phyloP scores from a whole-genome alignment of 2,888 invertebrate genomes.

The Zygaena filipendulae region DNA sequence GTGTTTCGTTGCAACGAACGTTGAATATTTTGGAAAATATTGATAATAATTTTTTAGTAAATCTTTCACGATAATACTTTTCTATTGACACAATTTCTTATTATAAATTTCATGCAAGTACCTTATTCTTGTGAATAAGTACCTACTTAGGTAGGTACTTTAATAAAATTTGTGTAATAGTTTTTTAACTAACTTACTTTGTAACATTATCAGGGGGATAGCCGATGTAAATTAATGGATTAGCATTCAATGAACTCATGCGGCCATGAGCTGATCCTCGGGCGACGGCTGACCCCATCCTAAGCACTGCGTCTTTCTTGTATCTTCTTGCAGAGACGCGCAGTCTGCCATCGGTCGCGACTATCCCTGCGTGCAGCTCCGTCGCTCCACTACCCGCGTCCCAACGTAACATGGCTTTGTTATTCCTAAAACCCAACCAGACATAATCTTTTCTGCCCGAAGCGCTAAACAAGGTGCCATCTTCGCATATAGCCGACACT shows the following conservation, averaged over 20 bases:
- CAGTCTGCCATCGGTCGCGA: slow-evolving; percentile 41
- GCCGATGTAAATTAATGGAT: slow-evolving; percentile 50
- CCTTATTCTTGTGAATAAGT: too few species aligned
- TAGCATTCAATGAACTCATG: slow-evolving; percentile 53
- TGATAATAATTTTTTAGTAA: too few species aligned
- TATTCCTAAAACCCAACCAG: slow-evolving; percentile 51
- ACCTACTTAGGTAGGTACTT: too few species aligned
- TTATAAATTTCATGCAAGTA: too few species aligned
- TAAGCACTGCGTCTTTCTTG: slow-evolving; percentile 52
- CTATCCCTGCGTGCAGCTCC: slow-evolving; percentile 42
- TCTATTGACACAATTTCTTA: too few species aligned
- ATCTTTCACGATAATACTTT: too few species aligned
- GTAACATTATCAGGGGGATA: slow-evolving; percentile 51
- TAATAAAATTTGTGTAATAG: too few species aligned
- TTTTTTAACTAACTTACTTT: slow-evolving; percentile 37
- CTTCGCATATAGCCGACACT: slow-evolving; percentile 48
- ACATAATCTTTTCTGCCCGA: slow-evolving; percentile 53
- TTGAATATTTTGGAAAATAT: too few species aligned
- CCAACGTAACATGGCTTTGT: slow-evolving; percentile 45
- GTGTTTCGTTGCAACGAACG: too few species aligned
- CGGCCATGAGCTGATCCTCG: slow-evolving; percentile 45
- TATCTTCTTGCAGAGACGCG: slow-evolving; percentile 51
- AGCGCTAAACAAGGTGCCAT: slow-evolving; percentile 47
- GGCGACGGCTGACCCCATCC: slow-evolving; percentile 37
- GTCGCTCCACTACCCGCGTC: slow-evolving; percentile 51